These are phyloP conservation scores for Platyrinchus mystaceus DNA, from an alignment of 2,797 vertebrate species.

Conservation along the genomic window DNA sequence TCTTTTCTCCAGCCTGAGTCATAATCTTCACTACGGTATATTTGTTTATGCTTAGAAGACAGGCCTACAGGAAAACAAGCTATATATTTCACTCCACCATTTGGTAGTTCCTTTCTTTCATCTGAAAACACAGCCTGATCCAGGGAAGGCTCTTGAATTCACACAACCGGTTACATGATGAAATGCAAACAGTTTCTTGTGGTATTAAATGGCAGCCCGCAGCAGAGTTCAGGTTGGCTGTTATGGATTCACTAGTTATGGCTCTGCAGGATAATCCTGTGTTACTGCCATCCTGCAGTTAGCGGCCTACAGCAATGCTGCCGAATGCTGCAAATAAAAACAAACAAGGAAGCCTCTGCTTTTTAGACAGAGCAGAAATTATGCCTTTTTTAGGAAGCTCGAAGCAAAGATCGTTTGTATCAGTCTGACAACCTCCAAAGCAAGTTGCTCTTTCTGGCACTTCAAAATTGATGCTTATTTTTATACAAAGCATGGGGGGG, in stretches of 20 bases:
- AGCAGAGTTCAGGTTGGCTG: constrained; percentile 64
- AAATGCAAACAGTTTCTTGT: constrained; percentile 64
- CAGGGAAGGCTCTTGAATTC: constrained; percentile 51
- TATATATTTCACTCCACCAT: constrained; percentile 18
- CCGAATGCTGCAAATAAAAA: constrained; percentile 66
- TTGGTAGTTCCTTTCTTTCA: constrained; percentile 58
- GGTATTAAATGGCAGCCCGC: constrained; percentile 60
- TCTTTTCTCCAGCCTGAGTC: background rate
- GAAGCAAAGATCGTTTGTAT: constrained; percentile 49
- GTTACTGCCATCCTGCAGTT: constrained; percentile 62
- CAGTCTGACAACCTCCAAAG: constrained; percentile 23
- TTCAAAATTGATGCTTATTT: constrained; percentile 41
- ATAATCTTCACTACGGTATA: background rate
- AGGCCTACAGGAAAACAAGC: constrained; percentile 53
- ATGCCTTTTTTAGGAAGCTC: constrained; percentile 41
- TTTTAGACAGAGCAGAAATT: constrained; percentile 38
- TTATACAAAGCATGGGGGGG: background rate
- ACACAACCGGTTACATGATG: constrained; percentile 46
- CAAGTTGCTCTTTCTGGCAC: constrained; percentile 13
- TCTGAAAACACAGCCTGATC: constrained; percentile 46
- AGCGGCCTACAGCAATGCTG: constrained; percentile 66
- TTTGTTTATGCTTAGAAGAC: constrained; percentile 36
- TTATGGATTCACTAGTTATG: constrained; percentile 48
- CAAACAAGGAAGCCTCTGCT: constrained; percentile 57
- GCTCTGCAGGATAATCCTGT: constrained; percentile 71